Evolutionary conservation across 2,113 vertebrate species (phyloP).

Genomic region (Coptodon bakossiorum): DNA sequence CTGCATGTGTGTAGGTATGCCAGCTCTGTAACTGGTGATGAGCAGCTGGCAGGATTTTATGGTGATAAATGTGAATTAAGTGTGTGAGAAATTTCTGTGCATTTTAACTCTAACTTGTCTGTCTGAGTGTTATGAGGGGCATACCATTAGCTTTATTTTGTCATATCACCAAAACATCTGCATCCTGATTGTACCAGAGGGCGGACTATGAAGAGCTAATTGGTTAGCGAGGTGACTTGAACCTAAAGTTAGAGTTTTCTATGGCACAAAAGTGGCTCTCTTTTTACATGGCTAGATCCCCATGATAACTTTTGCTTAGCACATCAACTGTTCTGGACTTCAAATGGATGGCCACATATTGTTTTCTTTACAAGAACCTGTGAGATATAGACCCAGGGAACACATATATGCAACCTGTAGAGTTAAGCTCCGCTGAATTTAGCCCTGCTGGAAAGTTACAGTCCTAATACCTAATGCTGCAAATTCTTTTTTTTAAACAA

Average conservation of each 20-base stretch:
- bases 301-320: not conserved
- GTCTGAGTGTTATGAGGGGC: not conserved
- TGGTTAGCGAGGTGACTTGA: not conserved
- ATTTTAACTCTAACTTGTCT: not conserved
- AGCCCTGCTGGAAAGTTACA: not conserved
- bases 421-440: not conserved
- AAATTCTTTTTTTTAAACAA: rapidly evolving
- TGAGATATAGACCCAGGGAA: not conserved
- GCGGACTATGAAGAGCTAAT: not conserved
- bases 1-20: not conserved
- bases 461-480: not conserved
- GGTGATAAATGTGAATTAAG: not conserved
- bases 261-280: not conserved
- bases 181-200: not conserved
- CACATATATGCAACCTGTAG: not conserved
- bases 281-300: not conserved
- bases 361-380: not conserved
- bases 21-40: slow-evolving; percentile 4
- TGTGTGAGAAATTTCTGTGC: not conserved
- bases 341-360: not conserved
- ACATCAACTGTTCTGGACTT: not conserved
- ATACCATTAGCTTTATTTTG: not conserved
- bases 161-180: not conserved
- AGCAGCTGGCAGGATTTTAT: not conserved
- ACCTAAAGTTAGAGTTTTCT: not conserved